Evolutionary conservation across 2,888 invertebrate genomes (phyloP).

Genomic region (Fragum sueziense): DNA sequence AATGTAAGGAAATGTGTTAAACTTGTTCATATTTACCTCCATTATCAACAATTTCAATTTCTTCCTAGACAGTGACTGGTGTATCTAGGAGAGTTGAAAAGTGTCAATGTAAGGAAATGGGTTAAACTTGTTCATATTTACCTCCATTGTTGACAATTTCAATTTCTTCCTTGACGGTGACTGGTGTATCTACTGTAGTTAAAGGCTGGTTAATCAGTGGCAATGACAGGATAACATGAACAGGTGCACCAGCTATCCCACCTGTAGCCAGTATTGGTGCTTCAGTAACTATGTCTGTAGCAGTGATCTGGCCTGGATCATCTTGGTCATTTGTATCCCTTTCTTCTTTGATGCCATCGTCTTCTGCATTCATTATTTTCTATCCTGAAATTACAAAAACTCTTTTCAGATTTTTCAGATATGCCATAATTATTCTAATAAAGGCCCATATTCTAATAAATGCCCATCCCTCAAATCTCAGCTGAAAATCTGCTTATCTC

Average conservation of each 20-base stretch:
- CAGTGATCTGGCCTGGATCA: neutral
- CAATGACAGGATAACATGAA: constrained; percentile 1
- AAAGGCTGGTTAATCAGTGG: neutral
- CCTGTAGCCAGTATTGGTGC: neutral
- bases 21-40: too few species aligned
- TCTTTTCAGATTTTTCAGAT: too few species aligned
- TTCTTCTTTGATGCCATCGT: neutral
- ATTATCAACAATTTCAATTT: too few species aligned
- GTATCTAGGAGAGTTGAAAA: too few species aligned
- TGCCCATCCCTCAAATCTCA: too few species aligned
- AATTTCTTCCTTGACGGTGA: neutral
- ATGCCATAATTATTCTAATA: too few species aligned
- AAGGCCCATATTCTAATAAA: too few species aligned
- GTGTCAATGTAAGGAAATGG: too few species aligned
- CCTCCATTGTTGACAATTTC: neutral
- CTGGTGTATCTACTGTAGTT: neutral
- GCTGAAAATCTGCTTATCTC: too few species aligned
- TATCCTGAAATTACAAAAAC: neutral
- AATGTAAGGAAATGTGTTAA: too few species aligned
- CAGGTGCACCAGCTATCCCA: neutral
- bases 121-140: too few species aligned
- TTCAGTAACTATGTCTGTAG: neutral
- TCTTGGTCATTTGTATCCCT: neutral
- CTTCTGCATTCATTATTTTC: neutral
- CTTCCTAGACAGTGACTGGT: too few species aligned